Conservation (phyloP, 2,888 invertebrate genomes). For the Apamea anceps region DNA sequence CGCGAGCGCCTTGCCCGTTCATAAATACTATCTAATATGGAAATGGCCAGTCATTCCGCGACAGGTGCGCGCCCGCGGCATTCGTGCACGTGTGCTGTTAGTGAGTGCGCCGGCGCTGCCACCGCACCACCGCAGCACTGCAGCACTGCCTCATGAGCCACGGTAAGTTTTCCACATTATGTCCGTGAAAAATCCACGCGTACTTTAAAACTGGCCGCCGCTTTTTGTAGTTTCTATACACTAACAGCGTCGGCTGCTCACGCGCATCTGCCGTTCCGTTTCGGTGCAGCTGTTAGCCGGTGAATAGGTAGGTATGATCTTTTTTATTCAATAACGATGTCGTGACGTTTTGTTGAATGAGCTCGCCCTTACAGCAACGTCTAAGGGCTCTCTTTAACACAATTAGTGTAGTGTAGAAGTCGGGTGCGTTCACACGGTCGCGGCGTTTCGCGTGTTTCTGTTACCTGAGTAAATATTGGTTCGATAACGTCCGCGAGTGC, state of each 20-base stretch:
- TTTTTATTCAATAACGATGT: slow-evolving; percentile 79
- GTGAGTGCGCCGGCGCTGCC: slow-evolving; percentile 87
- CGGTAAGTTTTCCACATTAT: slow-evolving; percentile 81
- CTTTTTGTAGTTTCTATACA: slow-evolving; percentile 80
- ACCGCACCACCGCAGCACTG: slow-evolving; percentile 72
- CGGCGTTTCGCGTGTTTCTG: slow-evolving; percentile 83
- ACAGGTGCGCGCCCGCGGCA: slow-evolving; percentile 89
- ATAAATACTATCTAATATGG: slow-evolving; percentile 83
- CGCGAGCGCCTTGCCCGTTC: slow-evolving; percentile 85
- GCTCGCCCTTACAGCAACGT: slow-evolving; percentile 75
- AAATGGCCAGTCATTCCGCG: slow-evolving; percentile 89
- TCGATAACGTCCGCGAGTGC: slow-evolving; percentile 86
- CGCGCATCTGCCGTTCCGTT: slow-evolving; percentile 88
- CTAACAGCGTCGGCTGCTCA: slow-evolving; percentile 80
- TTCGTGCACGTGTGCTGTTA: slow-evolving; percentile 89
- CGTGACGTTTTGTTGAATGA: slow-evolving; percentile 76
- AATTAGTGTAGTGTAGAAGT: slow-evolving; percentile 74
- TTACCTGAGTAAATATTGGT: slow-evolving; percentile 86
- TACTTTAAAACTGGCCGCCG: slow-evolving; percentile 72
- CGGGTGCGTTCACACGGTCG: slow-evolving; percentile 81
- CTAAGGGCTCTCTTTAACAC: slow-evolving; percentile 78
- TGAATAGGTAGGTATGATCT: slow-evolving; percentile 84
- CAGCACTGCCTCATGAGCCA: slow-evolving; percentile 69
- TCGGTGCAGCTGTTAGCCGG: slow-evolving; percentile 85
- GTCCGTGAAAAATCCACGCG: slow-evolving; percentile 72